Conservation (phyloP, 2,888 invertebrate species). For the Alentia gelatinosa region DNA sequence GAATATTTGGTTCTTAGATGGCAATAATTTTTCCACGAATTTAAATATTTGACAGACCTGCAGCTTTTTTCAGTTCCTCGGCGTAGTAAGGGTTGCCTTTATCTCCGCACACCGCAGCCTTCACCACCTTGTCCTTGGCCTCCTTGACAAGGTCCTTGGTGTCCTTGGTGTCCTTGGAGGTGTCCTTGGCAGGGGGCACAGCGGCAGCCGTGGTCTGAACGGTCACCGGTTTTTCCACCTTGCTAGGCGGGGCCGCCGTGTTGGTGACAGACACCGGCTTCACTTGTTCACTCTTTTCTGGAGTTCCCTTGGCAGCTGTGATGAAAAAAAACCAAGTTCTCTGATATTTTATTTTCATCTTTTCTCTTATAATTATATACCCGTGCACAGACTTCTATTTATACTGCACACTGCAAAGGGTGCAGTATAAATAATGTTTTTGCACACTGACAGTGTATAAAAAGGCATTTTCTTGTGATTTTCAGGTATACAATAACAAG, state of each 20-base stretch:
- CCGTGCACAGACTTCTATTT: too few relatives aligned
- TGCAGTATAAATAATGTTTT: too few relatives aligned
- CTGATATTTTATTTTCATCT: too few relatives aligned
- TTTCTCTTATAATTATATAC: too few relatives aligned
- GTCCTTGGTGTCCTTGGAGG: not conserved
- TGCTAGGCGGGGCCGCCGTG: not conserved
- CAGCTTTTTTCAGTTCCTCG: conserved; percentile 50
- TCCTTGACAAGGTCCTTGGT: not conserved
- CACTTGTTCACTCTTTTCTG: not conserved
- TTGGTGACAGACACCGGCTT: not conserved
- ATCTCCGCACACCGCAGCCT: conserved; percentile 36
- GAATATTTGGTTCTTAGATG: too few relatives aligned
- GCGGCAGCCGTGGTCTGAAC: not conserved
- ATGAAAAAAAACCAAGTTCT: too few relatives aligned
- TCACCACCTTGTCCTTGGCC: not conserved
- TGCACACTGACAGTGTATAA: too few relatives aligned
- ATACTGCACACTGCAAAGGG: too few relatives aligned
- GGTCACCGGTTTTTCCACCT: not conserved
- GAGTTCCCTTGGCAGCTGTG: not conserved
- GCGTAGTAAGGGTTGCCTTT: conserved; percentile 57
- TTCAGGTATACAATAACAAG: too few relatives aligned
- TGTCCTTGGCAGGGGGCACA: not conserved
- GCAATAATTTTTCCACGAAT: too few relatives aligned
- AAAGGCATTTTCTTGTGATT: too few relatives aligned
- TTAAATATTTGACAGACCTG: not conserved